phyloP scores from a whole-genome alignment of 2,888 invertebrate species.

The Portevinia maculata region DNA sequence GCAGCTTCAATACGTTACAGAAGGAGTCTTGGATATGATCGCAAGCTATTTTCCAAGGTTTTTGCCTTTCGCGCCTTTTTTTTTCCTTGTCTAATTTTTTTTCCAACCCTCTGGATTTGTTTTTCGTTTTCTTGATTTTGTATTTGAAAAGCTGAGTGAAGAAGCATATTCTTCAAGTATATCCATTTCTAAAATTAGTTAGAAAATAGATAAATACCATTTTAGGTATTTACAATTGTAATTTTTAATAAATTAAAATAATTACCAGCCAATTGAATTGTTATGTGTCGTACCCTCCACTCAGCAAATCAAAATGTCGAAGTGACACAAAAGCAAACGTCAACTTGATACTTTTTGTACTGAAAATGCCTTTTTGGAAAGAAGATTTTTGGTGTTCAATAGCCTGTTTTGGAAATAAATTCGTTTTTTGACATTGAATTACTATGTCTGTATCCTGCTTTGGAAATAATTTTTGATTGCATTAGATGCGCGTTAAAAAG shows the following conservation, averaged over 20 bases:
- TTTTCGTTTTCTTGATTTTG: constrained; percentile 17
- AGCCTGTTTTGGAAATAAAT: constrained; percentile 4
- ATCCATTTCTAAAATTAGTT: constrained; percentile 14
- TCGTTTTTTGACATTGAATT: constrained; percentile 11
- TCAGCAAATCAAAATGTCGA: constrained; percentile 5
- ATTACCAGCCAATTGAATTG: neutral
- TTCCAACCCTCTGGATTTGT: constrained; percentile 10
- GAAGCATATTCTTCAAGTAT: constrained; percentile 16
- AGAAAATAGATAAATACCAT: constrained; percentile 2
- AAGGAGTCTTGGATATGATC: constrained; percentile 1
- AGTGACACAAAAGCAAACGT: constrained; percentile 5
- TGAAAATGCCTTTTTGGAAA: constrained; percentile 5
- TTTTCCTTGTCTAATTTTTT: constrained; percentile 20
- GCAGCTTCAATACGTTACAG: constrained; percentile 8
- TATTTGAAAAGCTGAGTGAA: constrained; percentile 8
- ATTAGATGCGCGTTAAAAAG: constrained; percentile 3
- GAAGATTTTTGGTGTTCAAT: constrained; percentile 2
- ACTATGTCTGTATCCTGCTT: constrained; percentile 5
- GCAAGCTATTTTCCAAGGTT: constrained; percentile 25
- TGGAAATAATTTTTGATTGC: constrained; percentile 5
- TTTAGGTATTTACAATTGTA: constrained; percentile 1
- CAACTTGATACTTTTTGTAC: constrained; percentile 1
- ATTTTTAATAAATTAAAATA: constrained; percentile 13
- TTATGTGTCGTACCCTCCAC: neutral
- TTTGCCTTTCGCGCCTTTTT: constrained; percentile 19